phyloP scores from a whole-genome alignment of 1,140 invertebrate genomes.

The Saccostrea echinata region DNA sequence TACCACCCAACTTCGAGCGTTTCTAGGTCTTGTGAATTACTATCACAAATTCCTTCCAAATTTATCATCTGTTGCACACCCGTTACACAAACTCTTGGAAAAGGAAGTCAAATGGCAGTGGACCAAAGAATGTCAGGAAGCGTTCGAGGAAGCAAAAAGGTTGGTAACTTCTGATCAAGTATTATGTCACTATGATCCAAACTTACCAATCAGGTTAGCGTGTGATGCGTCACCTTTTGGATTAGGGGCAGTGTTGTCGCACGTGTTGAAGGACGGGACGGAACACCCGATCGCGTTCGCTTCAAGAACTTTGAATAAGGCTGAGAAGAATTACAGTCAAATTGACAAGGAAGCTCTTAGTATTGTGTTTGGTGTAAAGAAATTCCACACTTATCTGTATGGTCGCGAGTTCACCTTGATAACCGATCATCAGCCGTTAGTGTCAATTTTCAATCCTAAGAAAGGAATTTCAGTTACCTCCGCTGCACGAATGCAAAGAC shows the following conservation, averaged over 20 bases:
- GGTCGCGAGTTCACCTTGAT: slow-evolving; percentile 68
- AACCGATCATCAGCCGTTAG: slow-evolving; percentile 78
- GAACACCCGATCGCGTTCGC: slow-evolving; percentile 49
- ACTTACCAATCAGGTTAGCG: slow-evolving; percentile 1
- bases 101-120: slow-evolving; percentile 38
- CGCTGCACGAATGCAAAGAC: slow-evolving; percentile 75
- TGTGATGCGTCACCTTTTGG: slow-evolving; percentile 44
- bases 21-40: too few species aligned
- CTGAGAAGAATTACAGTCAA: slow-evolving; percentile 46
- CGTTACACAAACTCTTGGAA: slow-evolving; percentile 15
- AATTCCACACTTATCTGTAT: slow-evolving; percentile 81
- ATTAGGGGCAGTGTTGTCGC: slow-evolving; percentile 53
- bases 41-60: too few species aligned
- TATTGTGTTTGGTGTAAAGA: slow-evolving; percentile 72
- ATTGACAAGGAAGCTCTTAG: slow-evolving; percentile 44
- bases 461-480: slow-evolving; percentile 65
- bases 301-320: slow-evolving; percentile 27
- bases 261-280: slow-evolving; percentile 65
- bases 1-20: too few species aligned
- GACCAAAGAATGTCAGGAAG: slow-evolving; percentile 18
- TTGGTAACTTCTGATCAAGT: slow-evolving; percentile 40
- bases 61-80: too few species aligned
- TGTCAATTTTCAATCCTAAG: slow-evolving; percentile 73
- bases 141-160: slow-evolving; percentile 19
- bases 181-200: slow-evolving; percentile 41